phyloP scores from a whole-genome alignment of 1,140 invertebrate species.

The Brachionus rubens region DNA sequence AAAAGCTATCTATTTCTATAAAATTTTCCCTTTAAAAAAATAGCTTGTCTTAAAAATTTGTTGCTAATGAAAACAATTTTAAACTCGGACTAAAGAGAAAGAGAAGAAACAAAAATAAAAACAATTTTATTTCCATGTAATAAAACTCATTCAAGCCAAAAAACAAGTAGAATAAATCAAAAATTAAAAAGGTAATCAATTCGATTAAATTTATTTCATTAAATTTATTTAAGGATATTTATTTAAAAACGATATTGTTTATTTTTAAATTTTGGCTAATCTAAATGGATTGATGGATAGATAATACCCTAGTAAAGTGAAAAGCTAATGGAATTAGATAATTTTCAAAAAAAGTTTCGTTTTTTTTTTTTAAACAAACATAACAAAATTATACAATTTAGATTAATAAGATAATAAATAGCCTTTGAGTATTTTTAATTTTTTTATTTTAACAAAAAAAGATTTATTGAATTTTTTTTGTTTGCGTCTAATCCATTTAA shows the following conservation, averaged over 20 bases:
- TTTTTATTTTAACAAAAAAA: too few species aligned
- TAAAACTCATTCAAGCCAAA: slow-evolving; percentile 1
- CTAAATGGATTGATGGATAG: slow-evolving; percentile 33
- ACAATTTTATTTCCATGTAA: background rate
- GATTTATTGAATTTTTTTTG: too few species aligned
- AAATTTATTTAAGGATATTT: slow-evolving; percentile 19
- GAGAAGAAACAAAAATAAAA: background rate
- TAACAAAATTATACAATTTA: background rate
- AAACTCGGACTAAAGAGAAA: background rate
- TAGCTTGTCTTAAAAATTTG: slow-evolving; percentile 27
- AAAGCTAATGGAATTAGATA: slow-evolving; percentile 39
- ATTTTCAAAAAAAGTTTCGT: background rate
- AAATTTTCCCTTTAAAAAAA: background rate
- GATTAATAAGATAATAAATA: slow-evolving; percentile 11
- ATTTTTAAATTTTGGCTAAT: slow-evolving; percentile 10
- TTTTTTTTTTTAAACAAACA: slow-evolving; percentile 30
- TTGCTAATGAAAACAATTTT: too few species aligned
- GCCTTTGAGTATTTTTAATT: background rate
- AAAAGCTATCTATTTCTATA: background rate
- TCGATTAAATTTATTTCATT: too few species aligned
- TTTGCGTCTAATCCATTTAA: too few species aligned
- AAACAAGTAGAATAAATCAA: background rate
- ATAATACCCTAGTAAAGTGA: slow-evolving; percentile 17
- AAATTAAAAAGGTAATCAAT: slow-evolving; percentile 37
- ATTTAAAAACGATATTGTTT: too few species aligned